Base-by-base conservation (phyloP, 2,888 invertebrate genomes). In the Elaeidobius kamerunicus region DNA sequence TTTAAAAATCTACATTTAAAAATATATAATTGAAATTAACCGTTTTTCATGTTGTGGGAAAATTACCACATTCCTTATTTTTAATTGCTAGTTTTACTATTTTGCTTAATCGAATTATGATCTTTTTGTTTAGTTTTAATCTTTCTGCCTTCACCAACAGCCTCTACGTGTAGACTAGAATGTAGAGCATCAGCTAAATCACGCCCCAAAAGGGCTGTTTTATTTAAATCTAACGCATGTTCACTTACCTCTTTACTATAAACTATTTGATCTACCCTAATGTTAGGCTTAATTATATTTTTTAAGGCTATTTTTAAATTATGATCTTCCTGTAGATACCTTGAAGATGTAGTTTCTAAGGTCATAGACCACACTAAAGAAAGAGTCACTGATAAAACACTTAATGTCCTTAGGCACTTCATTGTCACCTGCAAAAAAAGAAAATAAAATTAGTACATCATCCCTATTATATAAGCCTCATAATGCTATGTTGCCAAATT, bases 341-440 rank as follows among this genome's bases (percentile, higher is more conserved):
- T 71, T 64, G 69, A 61, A 59, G 70, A 68, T 38, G 68, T 65
- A 41, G 65, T 57, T 50, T 68, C 65, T 54, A 63, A 53, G 46
- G 68, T 66, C 56, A 66, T 58, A 39, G 65, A 59, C 15, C 56
- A 57, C 23, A 60, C 63, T 56, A 62, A 53, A 34, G 61, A 55
- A 19, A 65, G 55, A 38, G 67, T 56, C 61, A 67, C 59, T 58
- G 65, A 56, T 58, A 68, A 52, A 54, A 69, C 59, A 57, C 63
- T 60, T 53, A 65, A 56, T 48, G 61, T 61, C 52, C 60, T 59
- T 55, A 60, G 42, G 54, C 58, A 62, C 65, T 61, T 63, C 71
- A 70, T 70, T 61, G 59, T 68, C 59, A 67, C 64, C 73, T 72
- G 68, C 46, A 71, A 71, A 55, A 60, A 56, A 64, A 62, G 61